Percentiles rank a stretch among this genome's conserved stretches.
These are phyloP conservation scores for Drosophila ironensis DNA, from an alignment of 1,140 invertebrate genomes.

Conservation along the genomic window DNA sequence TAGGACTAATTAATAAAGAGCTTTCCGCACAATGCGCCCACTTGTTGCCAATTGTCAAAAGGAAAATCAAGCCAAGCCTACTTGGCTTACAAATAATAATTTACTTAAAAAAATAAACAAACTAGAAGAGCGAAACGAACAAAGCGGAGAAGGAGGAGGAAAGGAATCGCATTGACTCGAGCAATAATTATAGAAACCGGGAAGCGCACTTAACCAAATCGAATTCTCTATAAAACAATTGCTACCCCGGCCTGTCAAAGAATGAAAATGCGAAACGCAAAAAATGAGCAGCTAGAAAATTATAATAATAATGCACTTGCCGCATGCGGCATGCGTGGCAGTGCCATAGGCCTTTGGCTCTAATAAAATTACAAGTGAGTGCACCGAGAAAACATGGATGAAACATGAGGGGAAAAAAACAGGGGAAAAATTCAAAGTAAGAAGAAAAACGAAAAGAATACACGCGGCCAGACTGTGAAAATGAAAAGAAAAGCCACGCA, in stretches of 20 bases:
- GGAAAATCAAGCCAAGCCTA: constrained; percentile 23
- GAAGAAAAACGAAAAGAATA: constrained; percentile 25
- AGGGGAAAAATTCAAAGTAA: constrained; percentile 20
- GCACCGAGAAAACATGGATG: constrained; percentile 12
- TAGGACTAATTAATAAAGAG: constrained; percentile 72
- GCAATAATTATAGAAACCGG: constrained; percentile 41
- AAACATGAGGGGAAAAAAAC: constrained; percentile 14
- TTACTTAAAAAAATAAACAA: constrained; percentile 52
- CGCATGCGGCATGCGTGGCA: constrained; percentile 71
- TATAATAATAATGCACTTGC: constrained; percentile 72
- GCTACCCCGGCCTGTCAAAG: constrained; percentile 29
- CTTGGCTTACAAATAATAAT: constrained; percentile 55
- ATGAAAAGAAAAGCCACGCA: constrained; percentile 39
- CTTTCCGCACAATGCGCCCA: constrained; percentile 31
- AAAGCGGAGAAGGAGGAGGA: not conserved
- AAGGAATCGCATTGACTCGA: not conserved
- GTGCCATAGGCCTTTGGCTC: constrained; percentile 56
- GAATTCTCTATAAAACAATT: constrained; percentile 71
- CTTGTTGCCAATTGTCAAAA: constrained; percentile 25
- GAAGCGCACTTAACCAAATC: constrained; percentile 77
- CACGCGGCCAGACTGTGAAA: not conserved
- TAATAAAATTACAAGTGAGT: constrained; percentile 73
- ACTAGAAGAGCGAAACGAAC: constrained; percentile 3
- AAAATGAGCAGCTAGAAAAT: constrained; percentile 54
- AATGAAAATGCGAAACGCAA: constrained; percentile 10